Percentiles rank a stretch among this genome's conserved stretches.
phyloP scores from a whole-genome alignment of 2,113 vertebrate genomes.

The Gnathonemus longibarbis region DNA sequence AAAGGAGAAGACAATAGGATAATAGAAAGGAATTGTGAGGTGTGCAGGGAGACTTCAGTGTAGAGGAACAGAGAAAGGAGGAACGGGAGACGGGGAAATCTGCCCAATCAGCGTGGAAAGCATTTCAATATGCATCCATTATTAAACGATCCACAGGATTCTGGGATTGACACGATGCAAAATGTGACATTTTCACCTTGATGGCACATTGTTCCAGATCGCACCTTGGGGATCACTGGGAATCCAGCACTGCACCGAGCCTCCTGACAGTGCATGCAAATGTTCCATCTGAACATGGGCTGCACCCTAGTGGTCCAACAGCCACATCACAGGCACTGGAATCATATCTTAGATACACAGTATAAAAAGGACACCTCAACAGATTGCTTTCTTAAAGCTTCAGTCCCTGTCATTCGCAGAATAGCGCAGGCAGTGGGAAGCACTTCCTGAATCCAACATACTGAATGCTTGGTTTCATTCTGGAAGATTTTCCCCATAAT shows the following conservation, averaged over 20 bases:
- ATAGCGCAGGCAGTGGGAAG: neutral
- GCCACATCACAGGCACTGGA: neutral
- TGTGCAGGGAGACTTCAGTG: neutral
- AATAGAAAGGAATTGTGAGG: neutral
- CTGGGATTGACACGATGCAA: neutral
- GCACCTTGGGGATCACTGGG: neutral
- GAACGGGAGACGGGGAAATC: neutral
- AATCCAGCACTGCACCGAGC: neutral
- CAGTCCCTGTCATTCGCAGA: neutral
- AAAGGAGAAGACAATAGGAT: neutral
- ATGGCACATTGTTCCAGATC: neutral
- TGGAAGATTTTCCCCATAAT: neutral
- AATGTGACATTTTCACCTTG: neutral
- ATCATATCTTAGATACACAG: neutral
- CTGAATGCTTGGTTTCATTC: neutral
- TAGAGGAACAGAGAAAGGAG: neutral
- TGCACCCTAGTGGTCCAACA: neutral
- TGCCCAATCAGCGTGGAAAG: neutral
- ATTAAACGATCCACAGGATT: neutral
- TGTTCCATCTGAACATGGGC: neutral
- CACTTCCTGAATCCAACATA: neutral
- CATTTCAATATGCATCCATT: neutral
- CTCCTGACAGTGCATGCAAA: neutral
- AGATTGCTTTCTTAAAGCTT: neutral
- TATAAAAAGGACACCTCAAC: neutral